phyloP scores from a whole-genome alignment of 2,113 vertebrate genomes.

The Notothenia rossii region DNA sequence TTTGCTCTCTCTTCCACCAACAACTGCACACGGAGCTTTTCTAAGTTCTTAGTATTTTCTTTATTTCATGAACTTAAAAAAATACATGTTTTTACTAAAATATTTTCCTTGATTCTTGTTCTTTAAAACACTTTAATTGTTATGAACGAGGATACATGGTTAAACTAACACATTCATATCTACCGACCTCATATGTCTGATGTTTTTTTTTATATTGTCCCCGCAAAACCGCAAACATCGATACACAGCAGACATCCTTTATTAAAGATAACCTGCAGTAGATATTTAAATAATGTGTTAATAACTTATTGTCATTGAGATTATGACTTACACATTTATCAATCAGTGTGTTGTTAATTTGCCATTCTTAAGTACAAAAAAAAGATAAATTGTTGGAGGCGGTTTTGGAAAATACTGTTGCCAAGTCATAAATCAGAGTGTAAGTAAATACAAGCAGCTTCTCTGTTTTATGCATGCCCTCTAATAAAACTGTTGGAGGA shows the following conservation, averaged over 20 bases:
- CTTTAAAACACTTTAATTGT: too few species aligned
- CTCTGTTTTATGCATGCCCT: slow-evolving; percentile 54
- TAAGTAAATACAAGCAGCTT: slow-evolving; percentile 64
- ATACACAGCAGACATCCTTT: neutral
- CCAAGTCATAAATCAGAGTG: slow-evolving; percentile 67
- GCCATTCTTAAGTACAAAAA: neutral
- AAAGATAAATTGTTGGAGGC: slow-evolving; percentile 37
- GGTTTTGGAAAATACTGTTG: slow-evolving; percentile 45
- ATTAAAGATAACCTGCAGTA: neutral
- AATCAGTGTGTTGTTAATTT: slow-evolving; percentile 1
- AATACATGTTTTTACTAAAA: neutral
- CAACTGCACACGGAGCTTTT: neutral
- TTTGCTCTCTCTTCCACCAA: slow-evolving; percentile 12
- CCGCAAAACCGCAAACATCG: neutral
- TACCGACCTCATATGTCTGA: too few species aligned
- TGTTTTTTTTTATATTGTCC: too few species aligned
- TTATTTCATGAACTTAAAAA: neutral
- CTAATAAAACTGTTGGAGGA: slow-evolving; percentile 65
- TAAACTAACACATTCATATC: too few species aligned
- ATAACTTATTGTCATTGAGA: neutral
- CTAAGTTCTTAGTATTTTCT: too few species aligned
- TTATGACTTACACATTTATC: slow-evolving; percentile 24
- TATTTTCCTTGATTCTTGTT: neutral
- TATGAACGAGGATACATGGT: too few species aligned
- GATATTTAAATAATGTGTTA: slow-evolving; percentile 11